These are phyloP conservation scores for Pristionchus mayeri DNA, from an alignment of 2,888 invertebrate genomes.

Conservation along the genomic window DNA sequence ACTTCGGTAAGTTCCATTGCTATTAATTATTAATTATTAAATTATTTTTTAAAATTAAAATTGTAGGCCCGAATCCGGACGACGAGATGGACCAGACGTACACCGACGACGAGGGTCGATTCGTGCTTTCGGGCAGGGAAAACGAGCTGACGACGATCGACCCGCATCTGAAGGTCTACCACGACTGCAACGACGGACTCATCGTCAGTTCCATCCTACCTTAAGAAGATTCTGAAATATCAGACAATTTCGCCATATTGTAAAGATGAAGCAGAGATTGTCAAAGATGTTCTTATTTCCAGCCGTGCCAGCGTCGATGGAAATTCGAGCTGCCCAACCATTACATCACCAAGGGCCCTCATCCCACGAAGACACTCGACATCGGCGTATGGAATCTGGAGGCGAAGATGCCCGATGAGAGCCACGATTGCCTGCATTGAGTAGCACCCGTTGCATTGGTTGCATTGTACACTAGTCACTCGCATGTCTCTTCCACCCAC, in stretches of 20 bases:
- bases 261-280: too few relatives aligned
- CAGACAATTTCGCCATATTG: not conserved
- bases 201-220: slow-evolving; percentile 56
- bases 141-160: slow-evolving; percentile 74
- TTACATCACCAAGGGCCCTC: slow-evolving; percentile 69
- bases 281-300: slow-evolving; percentile 48
- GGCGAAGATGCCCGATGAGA: slow-evolving; percentile 71
- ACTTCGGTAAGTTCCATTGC: slow-evolving; percentile 62
- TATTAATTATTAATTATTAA: not conserved
- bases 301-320: slow-evolving; percentile 76
- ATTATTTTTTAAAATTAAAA: too few relatives aligned
- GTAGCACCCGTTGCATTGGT: not conserved
- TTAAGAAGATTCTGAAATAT: not conserved
- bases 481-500: not conserved
- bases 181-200: slow-evolving; percentile 75
- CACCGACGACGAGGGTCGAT: slow-evolving; percentile 69
- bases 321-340: slow-evolving; percentile 76
- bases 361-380: slow-evolving; percentile 64
- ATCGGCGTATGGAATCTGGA: slow-evolving; percentile 76
- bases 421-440: slow-evolving; percentile 74
- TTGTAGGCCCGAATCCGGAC: slow-evolving; percentile 71
- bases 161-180: slow-evolving; percentile 73
- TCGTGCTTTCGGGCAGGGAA: slow-evolving; percentile 60
- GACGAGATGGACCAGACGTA: slow-evolving; percentile 69
- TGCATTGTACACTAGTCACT: too few relatives aligned